These are phyloP conservation scores for Aphidius colemani DNA, from an alignment of 2,888 invertebrate species.

Conservation along the genomic window DNA sequence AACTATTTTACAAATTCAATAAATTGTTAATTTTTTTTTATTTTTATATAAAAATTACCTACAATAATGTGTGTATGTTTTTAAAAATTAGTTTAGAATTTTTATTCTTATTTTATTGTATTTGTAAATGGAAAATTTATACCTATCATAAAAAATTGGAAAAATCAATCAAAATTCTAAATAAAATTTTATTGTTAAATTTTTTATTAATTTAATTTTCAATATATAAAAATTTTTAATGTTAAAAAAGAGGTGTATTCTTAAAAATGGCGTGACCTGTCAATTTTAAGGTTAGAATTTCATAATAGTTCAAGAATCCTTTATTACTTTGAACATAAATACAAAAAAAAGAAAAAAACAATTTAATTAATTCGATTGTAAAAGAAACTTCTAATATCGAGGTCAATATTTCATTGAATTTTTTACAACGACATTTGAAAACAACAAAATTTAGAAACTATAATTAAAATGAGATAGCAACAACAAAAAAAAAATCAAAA, in stretches of 20 bases:
- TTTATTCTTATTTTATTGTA: too few relatives aligned
- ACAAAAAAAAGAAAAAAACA: neutral
- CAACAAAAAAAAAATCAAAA: constrained; percentile 1
- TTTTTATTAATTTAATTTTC: neutral
- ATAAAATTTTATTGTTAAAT: neutral
- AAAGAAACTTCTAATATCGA: neutral
- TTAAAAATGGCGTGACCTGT: constrained; percentile 26
- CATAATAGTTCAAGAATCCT: constrained; percentile 2
- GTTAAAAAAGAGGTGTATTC: constrained; percentile 7
- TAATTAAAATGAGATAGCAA: neutral
- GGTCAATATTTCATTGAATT: neutral
- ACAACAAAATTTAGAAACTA: neutral
- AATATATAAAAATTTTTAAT: neutral
- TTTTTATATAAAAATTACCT: too few relatives aligned
- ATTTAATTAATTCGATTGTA: neutral
- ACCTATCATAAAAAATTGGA: too few relatives aligned
- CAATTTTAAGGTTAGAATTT: constrained; percentile 26
- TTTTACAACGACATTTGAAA: neutral
- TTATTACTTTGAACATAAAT: neutral
- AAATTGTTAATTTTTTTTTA: too few relatives aligned
- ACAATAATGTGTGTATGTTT: too few relatives aligned
- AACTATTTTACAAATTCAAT: too few relatives aligned
- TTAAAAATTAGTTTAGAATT: too few relatives aligned
- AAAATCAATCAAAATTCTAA: too few relatives aligned
- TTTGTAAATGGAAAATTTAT: too few relatives aligned